phyloP scores from a whole-genome alignment of 2,797 vertebrate genomes.

The Chiroxiphia lanceolata region DNA sequence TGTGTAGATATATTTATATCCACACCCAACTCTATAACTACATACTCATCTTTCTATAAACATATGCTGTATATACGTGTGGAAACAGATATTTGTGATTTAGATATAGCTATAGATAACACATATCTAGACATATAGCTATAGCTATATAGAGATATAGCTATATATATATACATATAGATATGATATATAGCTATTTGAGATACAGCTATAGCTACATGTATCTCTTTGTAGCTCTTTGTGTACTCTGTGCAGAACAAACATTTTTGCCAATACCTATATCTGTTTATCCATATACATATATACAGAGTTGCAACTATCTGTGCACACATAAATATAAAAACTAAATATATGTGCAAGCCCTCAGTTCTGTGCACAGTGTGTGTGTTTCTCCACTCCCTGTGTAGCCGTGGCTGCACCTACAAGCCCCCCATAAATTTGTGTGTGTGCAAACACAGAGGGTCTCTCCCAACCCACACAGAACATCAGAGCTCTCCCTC shows the following conservation, averaged over 20 bases:
- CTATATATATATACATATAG: not conserved
- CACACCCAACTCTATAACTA: not conserved
- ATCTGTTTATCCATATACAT: not conserved
- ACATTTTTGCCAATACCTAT: not conserved
- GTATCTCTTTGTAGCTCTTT: not conserved
- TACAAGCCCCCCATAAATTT: not conserved
- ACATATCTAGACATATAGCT: not conserved
- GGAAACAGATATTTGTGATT: not conserved
- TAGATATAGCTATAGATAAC: not conserved
- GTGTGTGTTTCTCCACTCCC: not conserved
- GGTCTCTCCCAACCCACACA: not conserved
- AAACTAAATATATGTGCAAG: not conserved
- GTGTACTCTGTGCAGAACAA: not conserved
- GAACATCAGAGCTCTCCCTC: not conserved
- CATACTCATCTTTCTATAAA: not conserved
- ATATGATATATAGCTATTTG: not conserved
- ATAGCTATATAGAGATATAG: not conserved
- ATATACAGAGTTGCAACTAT: not conserved
- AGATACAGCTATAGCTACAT: not conserved
- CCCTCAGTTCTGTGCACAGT: not conserved
- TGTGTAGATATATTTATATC: not conserved
- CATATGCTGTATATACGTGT: not conserved
- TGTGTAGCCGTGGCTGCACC: not conserved
- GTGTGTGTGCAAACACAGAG: fast-evolving
- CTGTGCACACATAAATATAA: not conserved